Conservation (phyloP, 2,797 vertebrate genomes). For the Takifugu ocellatus region DNA sequence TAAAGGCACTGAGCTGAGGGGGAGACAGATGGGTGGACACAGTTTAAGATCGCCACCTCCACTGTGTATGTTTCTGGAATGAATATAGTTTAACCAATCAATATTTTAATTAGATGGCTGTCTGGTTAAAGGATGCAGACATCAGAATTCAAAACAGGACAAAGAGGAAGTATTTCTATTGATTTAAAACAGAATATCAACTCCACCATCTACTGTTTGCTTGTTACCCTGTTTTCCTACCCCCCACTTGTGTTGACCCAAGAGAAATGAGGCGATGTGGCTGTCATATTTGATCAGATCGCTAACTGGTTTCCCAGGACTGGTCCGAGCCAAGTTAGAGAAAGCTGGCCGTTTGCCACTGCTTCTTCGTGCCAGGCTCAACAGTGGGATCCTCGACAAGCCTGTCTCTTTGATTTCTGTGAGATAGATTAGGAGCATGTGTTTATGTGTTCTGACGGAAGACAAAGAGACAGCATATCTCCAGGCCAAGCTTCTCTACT, state of each 20-base stretch:
- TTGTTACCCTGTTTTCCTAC: constrained; percentile 16
- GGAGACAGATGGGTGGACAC: constrained; percentile 23
- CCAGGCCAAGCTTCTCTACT: constrained; percentile 53
- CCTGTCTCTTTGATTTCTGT: constrained; percentile 74
- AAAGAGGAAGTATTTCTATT: too few relatives aligned
- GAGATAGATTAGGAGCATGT: constrained; percentile 48
- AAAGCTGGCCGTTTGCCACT: constrained; percentile 63
- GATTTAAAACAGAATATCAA: too few relatives aligned
- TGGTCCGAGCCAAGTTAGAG: constrained; percentile 46
- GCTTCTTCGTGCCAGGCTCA: constrained; percentile 65
- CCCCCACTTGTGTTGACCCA: constrained; percentile 27
- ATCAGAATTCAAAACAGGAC: too few relatives aligned
- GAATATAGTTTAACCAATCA: neutral
- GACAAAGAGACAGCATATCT: constrained; percentile 45
- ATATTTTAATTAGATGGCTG: constrained; percentile 1
- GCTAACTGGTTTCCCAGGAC: constrained; percentile 68
- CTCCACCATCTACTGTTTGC: neutral
- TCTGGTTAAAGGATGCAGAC: neutral
- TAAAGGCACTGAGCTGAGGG: constrained; percentile 29
- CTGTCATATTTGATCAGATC: constrained; percentile 78
- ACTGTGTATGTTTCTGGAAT: constrained; percentile 6
- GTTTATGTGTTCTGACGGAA: constrained; percentile 45
- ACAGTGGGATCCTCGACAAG: constrained; percentile 70
- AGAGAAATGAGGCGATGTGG: constrained; percentile 62
- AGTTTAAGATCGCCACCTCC: constrained; percentile 26